Evolutionary conservation across 2,113 vertebrate species (phyloP).

Genomic region (Pseudolaguvia tuberculata): DNA sequence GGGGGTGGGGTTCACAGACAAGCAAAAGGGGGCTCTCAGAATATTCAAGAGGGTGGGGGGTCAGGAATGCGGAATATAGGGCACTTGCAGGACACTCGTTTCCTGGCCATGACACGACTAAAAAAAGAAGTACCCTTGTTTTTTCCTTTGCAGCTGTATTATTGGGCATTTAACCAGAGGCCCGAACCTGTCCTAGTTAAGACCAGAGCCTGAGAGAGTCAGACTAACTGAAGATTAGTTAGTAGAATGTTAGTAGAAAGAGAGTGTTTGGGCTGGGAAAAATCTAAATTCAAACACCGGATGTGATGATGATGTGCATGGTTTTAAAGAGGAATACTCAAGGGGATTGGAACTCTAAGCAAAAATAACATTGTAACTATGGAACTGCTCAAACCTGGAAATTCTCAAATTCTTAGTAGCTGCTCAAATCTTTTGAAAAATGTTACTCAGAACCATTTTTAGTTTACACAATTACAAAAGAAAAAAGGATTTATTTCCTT

Average conservation of each 20-base stretch:
- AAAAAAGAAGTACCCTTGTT: slow-evolving; percentile 38
- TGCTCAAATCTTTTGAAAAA: not conserved
- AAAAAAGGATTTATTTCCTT: not conserved
- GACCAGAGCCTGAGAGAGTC: not conserved
- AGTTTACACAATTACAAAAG: not conserved
- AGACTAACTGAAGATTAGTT: slow-evolving; percentile 25
- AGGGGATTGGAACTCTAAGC: slow-evolving; percentile 24
- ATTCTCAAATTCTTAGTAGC: not conserved
- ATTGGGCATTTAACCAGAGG: slow-evolving; percentile 11
- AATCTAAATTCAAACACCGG: slow-evolving; percentile 42
- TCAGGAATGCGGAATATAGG: slow-evolving; percentile 38
- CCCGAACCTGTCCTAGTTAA: not conserved
- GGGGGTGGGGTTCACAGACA: slow-evolving; percentile 48
- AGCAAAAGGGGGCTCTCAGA: slow-evolving; percentile 22
- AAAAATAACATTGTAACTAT: slow-evolving; percentile 20
- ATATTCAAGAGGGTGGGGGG: slow-evolving; percentile 23
- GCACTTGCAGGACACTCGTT: slow-evolving; percentile 34
- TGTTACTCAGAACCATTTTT: slow-evolving; percentile 10
- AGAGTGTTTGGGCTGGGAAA: slow-evolving; percentile 18
- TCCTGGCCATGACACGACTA: slow-evolving; percentile 36
- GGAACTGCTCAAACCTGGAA: slow-evolving; percentile 6
- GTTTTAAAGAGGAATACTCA: slow-evolving; percentile 28
- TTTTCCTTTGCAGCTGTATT: slow-evolving; percentile 39
- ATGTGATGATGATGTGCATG: slow-evolving; percentile 44
- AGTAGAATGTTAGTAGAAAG: not conserved